phyloP scores from a whole-genome alignment of 1,140 invertebrate genomes.

The Sitophilus oryzae region DNA sequence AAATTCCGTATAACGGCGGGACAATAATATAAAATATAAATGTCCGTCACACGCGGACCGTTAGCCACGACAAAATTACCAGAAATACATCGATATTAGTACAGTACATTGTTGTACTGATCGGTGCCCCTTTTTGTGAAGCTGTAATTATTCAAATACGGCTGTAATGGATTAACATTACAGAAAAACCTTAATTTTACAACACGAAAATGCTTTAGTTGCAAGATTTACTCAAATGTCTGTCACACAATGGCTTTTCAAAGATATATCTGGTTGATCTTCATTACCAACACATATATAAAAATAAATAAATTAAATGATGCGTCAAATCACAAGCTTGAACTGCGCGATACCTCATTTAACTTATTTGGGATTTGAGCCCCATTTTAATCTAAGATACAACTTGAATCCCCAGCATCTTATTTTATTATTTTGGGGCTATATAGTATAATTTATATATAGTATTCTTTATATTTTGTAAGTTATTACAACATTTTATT shows the following conservation, averaged over 20 bases:
- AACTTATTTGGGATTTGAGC: not conserved
- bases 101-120: conserved; percentile 5
- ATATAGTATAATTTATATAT: too few relatives aligned
- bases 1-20: too few relatives aligned
- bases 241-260: not conserved
- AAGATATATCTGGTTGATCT: not conserved
- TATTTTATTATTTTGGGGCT: too few relatives aligned
- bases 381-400: not conserved
- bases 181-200: not conserved
- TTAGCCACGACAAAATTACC: too few relatives aligned
- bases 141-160: not conserved
- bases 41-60: too few relatives aligned
- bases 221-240: not conserved
- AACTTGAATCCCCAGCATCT: too few relatives aligned
- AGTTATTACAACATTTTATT: too few relatives aligned
- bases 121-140: not conserved
- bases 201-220: not conserved
- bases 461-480: too few relatives aligned
- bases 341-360: not conserved
- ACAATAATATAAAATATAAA: too few relatives aligned
- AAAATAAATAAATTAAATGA: not conserved
- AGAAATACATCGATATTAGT: not conserved
- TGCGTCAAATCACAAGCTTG: not conserved
- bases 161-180: not conserved
- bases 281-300: not conserved